Percentiles rank a stretch among this genome's conserved stretches.
Evolutionary conservation across 30 jellyfish, hydroid and myxozoan species (phyloP).

Genomic region (Rhopilema esculentum): DNA sequence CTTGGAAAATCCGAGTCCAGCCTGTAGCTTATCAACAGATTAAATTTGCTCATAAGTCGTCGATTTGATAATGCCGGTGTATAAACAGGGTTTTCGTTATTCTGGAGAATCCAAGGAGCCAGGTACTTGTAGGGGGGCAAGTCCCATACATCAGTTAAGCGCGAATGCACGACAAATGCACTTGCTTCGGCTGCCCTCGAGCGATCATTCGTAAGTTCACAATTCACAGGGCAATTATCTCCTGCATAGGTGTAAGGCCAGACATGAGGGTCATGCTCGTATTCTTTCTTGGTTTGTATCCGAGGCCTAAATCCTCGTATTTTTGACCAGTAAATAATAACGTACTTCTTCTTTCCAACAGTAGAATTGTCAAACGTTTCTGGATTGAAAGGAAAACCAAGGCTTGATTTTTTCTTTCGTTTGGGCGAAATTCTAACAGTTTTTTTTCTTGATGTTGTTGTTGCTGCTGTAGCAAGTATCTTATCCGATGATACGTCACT

Average conservation of each 20-base stretch:
- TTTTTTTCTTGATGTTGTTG: neutral
- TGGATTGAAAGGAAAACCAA: constrained; percentile 94
- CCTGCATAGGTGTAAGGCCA: constrained; percentile 99
- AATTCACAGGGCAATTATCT: constrained; percentile 90
- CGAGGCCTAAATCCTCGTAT: constrained; percentile 94
- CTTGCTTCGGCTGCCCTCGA: constrained; percentile 92
- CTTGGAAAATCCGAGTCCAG: constrained; percentile 98
- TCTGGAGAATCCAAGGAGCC: constrained; percentile 99
- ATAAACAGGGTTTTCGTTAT: constrained; percentile 98
- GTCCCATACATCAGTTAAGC: constrained; percentile 97
- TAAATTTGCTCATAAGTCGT: constrained; percentile 90
- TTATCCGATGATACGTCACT: neutral
- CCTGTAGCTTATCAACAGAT: constrained; percentile 88
- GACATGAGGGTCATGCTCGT: constrained; percentile 85
- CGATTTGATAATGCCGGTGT: constrained; percentile 97
- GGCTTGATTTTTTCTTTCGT: constrained; percentile 67
- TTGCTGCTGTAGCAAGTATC: neutral
- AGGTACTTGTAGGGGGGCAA: constrained; percentile 90
- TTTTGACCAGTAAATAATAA: constrained; percentile 94
- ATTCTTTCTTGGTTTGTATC: constrained; percentile 84
- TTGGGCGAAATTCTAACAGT: neutral
- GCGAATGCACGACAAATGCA: constrained; percentile 98
- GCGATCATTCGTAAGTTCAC: constrained; percentile 94
- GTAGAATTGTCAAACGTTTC: constrained; percentile 87
- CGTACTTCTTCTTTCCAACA: constrained; percentile 76